phyloP scores from a whole-genome alignment of 2,113 vertebrate genomes.

The Cyanoliseus patagonus region DNA sequence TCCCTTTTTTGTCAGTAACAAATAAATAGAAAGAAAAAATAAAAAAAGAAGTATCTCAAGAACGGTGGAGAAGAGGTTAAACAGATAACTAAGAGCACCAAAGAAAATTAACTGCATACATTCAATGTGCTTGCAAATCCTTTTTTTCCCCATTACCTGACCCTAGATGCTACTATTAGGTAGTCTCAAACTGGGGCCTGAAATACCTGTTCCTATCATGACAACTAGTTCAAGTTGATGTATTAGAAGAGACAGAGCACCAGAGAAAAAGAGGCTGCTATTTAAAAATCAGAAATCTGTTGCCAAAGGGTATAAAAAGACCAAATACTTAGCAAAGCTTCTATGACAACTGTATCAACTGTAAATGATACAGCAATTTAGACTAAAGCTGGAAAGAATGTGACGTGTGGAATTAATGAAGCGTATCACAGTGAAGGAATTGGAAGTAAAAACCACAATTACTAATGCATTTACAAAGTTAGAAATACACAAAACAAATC shows the following conservation, averaged over 20 bases:
- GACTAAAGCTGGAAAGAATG: neutral
- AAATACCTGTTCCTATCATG: neutral
- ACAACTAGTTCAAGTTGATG: neutral
- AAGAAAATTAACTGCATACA: neutral
- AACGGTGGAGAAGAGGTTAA: neutral
- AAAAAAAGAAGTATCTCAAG: neutral
- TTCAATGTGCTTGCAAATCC: neutral
- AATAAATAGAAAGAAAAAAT: neutral
- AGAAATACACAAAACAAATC: neutral
- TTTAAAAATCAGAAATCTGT: conserved; percentile 29
- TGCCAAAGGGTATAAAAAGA: neutral
- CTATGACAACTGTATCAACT: conserved; percentile 39
- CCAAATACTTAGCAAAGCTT: neutral
- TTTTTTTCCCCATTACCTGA: neutral
- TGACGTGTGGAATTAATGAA: conserved; percentile 9
- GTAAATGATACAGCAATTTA: conserved; percentile 47
- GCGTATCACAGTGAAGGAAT: neutral
- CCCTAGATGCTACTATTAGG: neutral
- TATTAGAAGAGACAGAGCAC: neutral
- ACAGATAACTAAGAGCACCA: neutral
- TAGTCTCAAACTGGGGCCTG: neutral
- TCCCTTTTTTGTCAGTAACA: neutral
- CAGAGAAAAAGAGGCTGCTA: neutral
- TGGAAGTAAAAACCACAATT: neutral
- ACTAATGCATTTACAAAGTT: neutral